These are phyloP conservation scores for Apaloderma vittatum DNA, from an alignment of 2,113 vertebrate genomes.

Conservation along the genomic window DNA sequence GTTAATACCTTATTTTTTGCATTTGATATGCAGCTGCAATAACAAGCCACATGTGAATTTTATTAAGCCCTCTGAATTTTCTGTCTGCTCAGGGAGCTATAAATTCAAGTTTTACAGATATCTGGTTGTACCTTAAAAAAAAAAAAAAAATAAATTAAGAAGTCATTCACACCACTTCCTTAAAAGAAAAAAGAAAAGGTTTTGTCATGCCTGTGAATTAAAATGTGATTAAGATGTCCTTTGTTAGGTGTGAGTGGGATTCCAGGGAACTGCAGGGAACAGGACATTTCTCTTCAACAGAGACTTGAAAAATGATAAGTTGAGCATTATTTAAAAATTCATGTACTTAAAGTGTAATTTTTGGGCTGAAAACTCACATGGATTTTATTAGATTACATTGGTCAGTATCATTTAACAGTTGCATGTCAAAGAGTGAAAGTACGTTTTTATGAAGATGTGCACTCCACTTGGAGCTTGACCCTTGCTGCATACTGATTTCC, in stretches of 20 bases:
- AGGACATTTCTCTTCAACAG: neutral
- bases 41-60: conserved; percentile 61
- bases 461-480: neutral
- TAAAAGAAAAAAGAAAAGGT: neutral
- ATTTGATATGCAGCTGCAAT: conserved; percentile 52
- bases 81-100: conserved; percentile 38
- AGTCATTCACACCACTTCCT: neutral
- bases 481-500: neutral
- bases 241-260: neutral
- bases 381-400: neutral
- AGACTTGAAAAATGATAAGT: neutral
- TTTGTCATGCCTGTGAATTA: neutral
- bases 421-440: neutral
- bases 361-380: neutral
- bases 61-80: conserved; percentile 52
- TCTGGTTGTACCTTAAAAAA: conserved; percentile 46
- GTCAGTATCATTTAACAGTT: neutral
- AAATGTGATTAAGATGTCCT: conserved; percentile 16
- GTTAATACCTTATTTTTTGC: conserved; percentile 57
- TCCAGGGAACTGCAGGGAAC: neutral
- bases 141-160: neutral
- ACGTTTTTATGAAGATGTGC: neutral
- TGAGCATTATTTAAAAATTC: neutral
- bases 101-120: conserved; percentile 49
- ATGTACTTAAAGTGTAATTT: neutral